Evolutionary conservation across 35 echinoderm and acorn worm species (phyloP).

Genomic region (Lytechinus pictus): DNA sequence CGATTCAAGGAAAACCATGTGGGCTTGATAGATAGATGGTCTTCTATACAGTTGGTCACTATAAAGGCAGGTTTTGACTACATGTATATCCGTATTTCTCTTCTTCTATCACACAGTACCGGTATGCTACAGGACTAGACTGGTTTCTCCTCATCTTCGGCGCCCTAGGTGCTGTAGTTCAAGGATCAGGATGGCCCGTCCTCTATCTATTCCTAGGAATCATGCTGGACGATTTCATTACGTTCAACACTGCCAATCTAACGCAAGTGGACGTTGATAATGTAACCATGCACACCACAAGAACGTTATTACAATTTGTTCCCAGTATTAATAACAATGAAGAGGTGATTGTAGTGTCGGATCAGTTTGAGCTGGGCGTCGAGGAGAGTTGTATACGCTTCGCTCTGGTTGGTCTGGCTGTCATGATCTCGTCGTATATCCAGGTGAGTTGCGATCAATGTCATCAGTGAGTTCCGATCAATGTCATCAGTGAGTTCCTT

Average conservation of each 20-base stretch:
- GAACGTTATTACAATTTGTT: constrained; percentile 21
- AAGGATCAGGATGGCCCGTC: constrained; percentile 42
- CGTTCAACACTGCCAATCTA: constrained; percentile 34
- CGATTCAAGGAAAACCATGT: too few species aligned
- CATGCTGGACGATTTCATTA: constrained; percentile 46
- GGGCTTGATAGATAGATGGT: too few species aligned
- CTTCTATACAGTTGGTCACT: too few species aligned
- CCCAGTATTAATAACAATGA: not conserved
- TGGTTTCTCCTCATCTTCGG: constrained; percentile 16
- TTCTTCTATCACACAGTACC: not conserved
- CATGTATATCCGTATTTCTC: not conserved
- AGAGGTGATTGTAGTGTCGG: not conserved
- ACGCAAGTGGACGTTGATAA: not conserved
- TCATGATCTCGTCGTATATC: constrained; percentile 49
- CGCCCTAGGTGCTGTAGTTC: not conserved
- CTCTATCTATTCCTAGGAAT: constrained; percentile 42
- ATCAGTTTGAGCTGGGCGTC: constrained; percentile 20
- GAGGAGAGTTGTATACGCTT: constrained; percentile 40
- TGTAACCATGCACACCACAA: constrained; percentile 27
- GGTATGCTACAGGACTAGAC: constrained; percentile 34
- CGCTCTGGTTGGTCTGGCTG: constrained; percentile 26
- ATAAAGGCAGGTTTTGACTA: too few species aligned
- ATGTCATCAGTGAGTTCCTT: not conserved
- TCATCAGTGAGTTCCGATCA: not conserved
- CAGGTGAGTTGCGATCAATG: constrained; percentile 13